Evolutionary conservation across 2,888 invertebrate genomes (phyloP).

Genomic region (Hirtodrosophila trivittata): DNA sequence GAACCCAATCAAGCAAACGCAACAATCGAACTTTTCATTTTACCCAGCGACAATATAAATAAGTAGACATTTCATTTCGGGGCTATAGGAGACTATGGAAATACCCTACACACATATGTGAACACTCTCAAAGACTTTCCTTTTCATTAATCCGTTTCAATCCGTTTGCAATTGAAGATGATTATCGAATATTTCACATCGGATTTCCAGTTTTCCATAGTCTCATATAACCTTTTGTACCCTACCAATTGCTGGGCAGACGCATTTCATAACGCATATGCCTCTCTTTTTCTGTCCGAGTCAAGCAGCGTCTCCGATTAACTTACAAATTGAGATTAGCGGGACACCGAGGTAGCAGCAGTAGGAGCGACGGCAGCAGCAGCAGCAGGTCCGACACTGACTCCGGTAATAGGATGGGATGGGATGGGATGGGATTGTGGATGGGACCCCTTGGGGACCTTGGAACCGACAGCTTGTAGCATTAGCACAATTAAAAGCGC

Average conservation of each 20-base stretch:
- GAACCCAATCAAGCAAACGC: constrained; percentile 69
- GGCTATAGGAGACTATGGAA: neutral
- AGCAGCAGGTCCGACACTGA: constrained; percentile 14
- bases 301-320: constrained; percentile 78
- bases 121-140: too few species aligned
- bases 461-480: constrained; percentile 43
- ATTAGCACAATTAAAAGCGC: constrained; percentile 79
- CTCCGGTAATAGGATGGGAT: neutral
- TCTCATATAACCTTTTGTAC: constrained; percentile 7
- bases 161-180: too few species aligned
- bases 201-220: neutral
- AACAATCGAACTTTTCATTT: constrained; percentile 72
- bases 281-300: constrained; percentile 42
- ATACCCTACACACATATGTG: constrained; percentile 14
- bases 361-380: constrained; percentile 7
- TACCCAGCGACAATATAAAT: constrained; percentile 63
- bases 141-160: too few species aligned
- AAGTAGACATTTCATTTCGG: neutral
- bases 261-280: constrained; percentile 25
- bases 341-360: constrained; percentile 75
- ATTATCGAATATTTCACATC: too few species aligned
- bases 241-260: constrained; percentile 4
- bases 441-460: constrained; percentile 55
- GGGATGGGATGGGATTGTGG: constrained; percentile 44
- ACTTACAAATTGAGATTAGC: constrained; percentile 82